phyloP scores from a whole-genome alignment of 2,888 invertebrate genomes.

The Phalera bucephala region DNA sequence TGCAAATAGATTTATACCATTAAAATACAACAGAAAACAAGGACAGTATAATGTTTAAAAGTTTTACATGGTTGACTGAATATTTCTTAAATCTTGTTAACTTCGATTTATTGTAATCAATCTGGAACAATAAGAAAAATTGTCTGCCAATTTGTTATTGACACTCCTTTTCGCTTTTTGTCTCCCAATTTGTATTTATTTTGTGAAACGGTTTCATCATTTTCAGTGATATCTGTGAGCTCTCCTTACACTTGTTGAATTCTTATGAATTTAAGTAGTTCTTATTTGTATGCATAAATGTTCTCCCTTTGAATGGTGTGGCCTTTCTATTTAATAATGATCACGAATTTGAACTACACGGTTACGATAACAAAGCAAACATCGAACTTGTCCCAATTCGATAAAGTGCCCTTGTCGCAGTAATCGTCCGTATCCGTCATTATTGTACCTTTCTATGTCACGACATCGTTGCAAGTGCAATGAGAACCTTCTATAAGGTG shows the following conservation, averaged over 20 bases:
- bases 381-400: conserved; percentile 58
- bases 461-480: neutral
- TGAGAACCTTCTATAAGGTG: neutral
- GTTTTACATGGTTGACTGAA: conserved; percentile 1
- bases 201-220: too few relatives aligned
- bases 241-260: too few relatives aligned
- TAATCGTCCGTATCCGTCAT: conserved; percentile 35
- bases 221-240: neutral
- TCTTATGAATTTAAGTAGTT: too few relatives aligned
- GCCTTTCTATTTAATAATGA: too few relatives aligned
- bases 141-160: neutral
- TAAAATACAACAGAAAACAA: conserved; percentile 14
- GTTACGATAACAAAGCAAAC: conserved; percentile 22
- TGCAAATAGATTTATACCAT: conserved; percentile 12
- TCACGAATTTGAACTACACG: neutral
- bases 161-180: neutral
- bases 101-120: conserved; percentile 1
- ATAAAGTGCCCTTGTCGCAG: conserved; percentile 55
- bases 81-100: neutral
- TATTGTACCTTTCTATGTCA: conserved; percentile 2
- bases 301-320: too few relatives aligned
- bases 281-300: too few relatives aligned
- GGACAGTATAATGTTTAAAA: conserved; percentile 7
- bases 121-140: conserved; percentile 1
- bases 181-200: neutral